These are phyloP conservation scores for Eolophus roseicapilla DNA, from an alignment of 2,113 vertebrate species.

Conservation along the genomic window DNA sequence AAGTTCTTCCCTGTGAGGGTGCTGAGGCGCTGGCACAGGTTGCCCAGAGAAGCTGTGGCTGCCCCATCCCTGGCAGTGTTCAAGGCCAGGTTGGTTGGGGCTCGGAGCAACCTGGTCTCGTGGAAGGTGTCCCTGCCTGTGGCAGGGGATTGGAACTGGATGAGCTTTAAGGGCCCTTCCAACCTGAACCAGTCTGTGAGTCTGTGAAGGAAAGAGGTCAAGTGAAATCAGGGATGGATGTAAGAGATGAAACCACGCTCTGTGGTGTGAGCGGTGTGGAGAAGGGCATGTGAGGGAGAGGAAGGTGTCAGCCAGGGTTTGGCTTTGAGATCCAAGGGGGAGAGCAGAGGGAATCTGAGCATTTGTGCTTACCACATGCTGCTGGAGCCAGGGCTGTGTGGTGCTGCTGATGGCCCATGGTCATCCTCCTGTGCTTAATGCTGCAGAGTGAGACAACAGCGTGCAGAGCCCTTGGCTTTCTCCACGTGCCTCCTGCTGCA, in stretches of 20 bases:
- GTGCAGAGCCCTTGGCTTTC: background rate
- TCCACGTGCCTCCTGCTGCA: fast-evolving
- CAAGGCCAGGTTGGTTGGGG: no score
- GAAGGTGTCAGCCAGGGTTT: background rate
- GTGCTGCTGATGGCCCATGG: background rate
- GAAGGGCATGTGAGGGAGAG: background rate
- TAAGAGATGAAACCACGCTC: background rate
- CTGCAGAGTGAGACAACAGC: fast-evolving
- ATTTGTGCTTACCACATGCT: background rate
- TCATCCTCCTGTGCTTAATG: background rate
- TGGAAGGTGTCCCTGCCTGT: background rate
- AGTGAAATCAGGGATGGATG: background rate
- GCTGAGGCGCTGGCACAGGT: no score
- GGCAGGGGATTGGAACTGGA: background rate
- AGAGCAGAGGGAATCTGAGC: background rate
- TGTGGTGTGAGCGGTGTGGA: background rate
- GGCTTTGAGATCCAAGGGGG: background rate
- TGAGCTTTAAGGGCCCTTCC: background rate
- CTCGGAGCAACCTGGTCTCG: no score
- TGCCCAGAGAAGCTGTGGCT: no score
- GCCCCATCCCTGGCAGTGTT: no score
- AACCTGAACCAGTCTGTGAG: background rate
- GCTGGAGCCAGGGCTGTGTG: background rate
- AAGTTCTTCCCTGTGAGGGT: no score
- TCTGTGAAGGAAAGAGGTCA: background rate